Conservation (phyloP, 2,113 vertebrate genomes). For the Micronisus gabar region DNA sequence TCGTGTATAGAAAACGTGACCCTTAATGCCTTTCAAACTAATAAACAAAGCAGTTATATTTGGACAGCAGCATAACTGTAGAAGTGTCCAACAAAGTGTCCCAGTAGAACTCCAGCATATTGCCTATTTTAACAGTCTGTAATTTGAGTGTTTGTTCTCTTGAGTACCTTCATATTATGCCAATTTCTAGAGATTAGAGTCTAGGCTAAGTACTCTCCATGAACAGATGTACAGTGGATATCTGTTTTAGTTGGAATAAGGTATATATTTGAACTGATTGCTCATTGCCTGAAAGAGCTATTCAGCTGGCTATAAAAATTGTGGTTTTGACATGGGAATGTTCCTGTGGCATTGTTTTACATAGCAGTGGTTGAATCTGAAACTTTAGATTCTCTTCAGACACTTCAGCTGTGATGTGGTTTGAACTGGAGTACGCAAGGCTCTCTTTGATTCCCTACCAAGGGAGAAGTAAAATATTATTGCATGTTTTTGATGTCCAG, state of each 20-base stretch:
- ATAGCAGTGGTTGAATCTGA: conserved; percentile 20
- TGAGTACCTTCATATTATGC: conserved; percentile 43
- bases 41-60: background rate
- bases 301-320: conserved; percentile 27
- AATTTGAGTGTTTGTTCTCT: conserved; percentile 49
- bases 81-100: background rate
- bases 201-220: background rate
- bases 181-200: conserved; percentile 43
- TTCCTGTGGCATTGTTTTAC: conserved; percentile 56
- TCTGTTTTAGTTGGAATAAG: conserved; percentile 37
- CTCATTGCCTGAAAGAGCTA: conserved; percentile 20
- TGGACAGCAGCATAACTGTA: background rate
- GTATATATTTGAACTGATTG: conserved; percentile 17
- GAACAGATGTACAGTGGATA: conserved; percentile 10
- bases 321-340: conserved; percentile 38
- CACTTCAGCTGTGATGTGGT: conserved; percentile 31
- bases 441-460: conserved; percentile 2
- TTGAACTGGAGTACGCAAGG: conserved; percentile 2
- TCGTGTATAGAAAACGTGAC: background rate
- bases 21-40: background rate
- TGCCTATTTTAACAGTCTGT: conserved; percentile 45
- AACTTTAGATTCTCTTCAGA: conserved; percentile 48
- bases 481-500: background rate
- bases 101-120: conserved; percentile 13
- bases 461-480: conserved; percentile 34